phyloP scores from a whole-genome alignment of 2,113 vertebrate species.

The Pyrgilauda ruficollis region DNA sequence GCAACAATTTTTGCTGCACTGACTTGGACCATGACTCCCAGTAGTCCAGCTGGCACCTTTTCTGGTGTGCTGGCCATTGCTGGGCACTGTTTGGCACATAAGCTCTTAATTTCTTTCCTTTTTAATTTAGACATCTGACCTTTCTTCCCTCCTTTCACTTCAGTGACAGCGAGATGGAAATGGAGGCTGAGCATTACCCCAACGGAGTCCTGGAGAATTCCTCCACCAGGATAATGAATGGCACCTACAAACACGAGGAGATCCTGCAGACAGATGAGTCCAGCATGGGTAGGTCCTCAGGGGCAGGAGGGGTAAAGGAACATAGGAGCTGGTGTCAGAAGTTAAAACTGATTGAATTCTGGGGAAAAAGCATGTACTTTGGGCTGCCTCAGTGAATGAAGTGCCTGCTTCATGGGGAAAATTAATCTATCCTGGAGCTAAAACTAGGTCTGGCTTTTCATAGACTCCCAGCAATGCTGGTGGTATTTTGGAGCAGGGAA shows the following conservation, averaged over 20 bases:
- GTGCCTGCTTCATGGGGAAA: neutral
- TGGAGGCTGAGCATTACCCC: conserved; percentile 93
- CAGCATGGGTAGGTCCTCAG: conserved; percentile 83
- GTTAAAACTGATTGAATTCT: neutral
- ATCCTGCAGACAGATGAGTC: conserved; percentile 92
- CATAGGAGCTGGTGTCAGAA: neutral
- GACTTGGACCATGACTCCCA: neutral
- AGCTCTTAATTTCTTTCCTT: neutral
- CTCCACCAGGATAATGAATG: conserved; percentile 91
- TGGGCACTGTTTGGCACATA: neutral
- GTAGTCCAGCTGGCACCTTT: neutral
- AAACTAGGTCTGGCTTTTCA: neutral
- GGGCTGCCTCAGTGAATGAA: neutral
- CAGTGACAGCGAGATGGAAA: conserved; percentile 98
- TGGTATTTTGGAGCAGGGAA: neutral
- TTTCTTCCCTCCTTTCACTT: neutral
- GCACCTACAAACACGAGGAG: conserved; percentile 95
- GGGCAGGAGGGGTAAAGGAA: neutral
- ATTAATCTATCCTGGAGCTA: neutral
- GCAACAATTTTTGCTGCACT: neutral
- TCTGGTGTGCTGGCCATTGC: neutral
- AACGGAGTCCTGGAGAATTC: conserved; percentile 90
- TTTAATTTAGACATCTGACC: neutral
- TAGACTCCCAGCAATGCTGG: neutral
- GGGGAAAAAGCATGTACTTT: neutral